phyloP scores from a whole-genome alignment of 1,140 invertebrate species.

The Pseudomyrmex concolor region DNA sequence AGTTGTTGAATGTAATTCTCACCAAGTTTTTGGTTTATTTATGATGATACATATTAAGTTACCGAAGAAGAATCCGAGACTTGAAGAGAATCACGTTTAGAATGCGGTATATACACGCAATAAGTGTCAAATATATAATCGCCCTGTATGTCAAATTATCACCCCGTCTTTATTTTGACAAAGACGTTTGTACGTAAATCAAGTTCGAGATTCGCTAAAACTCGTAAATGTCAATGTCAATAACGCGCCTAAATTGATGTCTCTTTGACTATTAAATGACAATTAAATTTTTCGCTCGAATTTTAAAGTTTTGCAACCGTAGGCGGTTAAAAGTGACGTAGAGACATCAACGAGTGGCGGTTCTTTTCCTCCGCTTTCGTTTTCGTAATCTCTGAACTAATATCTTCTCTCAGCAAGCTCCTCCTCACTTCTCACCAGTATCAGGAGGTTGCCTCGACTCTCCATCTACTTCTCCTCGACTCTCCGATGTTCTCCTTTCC shows the following conservation, averaged over 20 bases:
- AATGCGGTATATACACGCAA: not conserved
- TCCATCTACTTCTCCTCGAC: not conserved
- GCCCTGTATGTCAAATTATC: not conserved
- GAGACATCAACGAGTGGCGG: conserved; percentile 63
- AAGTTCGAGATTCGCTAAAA: not conserved
- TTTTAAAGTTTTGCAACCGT: not conserved
- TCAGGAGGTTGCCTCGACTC: conserved; percentile 30
- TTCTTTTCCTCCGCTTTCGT: conserved; percentile 25
- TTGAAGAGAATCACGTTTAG: not conserved
- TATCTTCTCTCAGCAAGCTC: conserved; percentile 37
- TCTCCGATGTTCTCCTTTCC: conserved; percentile 55
- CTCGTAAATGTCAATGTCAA: conserved; percentile 16
- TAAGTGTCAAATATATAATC: conserved; percentile 8
- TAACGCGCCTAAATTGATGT: not conserved
- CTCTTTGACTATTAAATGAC: not conserved
- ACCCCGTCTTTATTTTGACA: not conserved
- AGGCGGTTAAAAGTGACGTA: conserved; percentile 16
- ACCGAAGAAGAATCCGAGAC: not conserved
- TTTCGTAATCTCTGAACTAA: conserved; percentile 39
- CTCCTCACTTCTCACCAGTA: conserved; percentile 7
- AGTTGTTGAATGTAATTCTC: not conserved
- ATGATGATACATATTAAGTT: not conserved
- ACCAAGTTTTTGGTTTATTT: not conserved
- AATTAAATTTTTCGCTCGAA: not conserved
- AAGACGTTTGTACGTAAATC: conserved; percentile 5